Evolutionary conservation across 2,113 vertebrate species (phyloP), one percentile per base, ranked within the genome.

Genomic region (Channa argus): DNA sequence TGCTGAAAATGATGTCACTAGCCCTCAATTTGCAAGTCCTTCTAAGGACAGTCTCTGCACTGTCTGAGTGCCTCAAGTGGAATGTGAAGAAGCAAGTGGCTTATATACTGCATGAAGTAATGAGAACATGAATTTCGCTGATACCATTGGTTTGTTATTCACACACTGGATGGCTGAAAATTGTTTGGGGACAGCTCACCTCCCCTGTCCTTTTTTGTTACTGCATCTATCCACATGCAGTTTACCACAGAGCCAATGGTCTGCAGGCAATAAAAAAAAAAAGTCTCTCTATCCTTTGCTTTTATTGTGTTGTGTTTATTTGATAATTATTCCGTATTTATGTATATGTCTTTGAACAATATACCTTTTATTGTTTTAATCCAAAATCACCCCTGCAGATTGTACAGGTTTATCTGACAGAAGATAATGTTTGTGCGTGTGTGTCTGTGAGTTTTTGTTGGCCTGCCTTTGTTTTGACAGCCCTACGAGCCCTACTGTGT

Each of bases 401-500:
- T 70, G 51, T 8, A 43, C 45, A 66, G 6, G 38, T 34, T 74
- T 69, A 61, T 45, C 46, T 58, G 43, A 54, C 38, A 43, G 51
- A 81, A 67, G 38, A 55, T 14, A 83, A 64, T 39, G 6, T 71
- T 51, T 63, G 66, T 63, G 73, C 67, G 47, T 71, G 63, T 52
- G 37, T 72, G 38, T 70, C 2, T 63, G 53, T 63, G 54, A 86
- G 83, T 88, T 88, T 89, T 82, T 3, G 1, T 86, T 91, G 89
- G 85, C 82, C 76, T 76, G 75, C 68, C 56, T 81, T 85, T 92
- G 79, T 87, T 91, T 91, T 83, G 71, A 89, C 87, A 89, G 86
- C 79, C 77, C 83, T 58, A 62, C 83, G 75, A 60, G 58, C 82
- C 84, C 86, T 88, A 83, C 81, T 90, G 88, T 89, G 89, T 83